Conservation (phyloP, 2,113 vertebrate genomes). For the Poicephalus meyeri region DNA sequence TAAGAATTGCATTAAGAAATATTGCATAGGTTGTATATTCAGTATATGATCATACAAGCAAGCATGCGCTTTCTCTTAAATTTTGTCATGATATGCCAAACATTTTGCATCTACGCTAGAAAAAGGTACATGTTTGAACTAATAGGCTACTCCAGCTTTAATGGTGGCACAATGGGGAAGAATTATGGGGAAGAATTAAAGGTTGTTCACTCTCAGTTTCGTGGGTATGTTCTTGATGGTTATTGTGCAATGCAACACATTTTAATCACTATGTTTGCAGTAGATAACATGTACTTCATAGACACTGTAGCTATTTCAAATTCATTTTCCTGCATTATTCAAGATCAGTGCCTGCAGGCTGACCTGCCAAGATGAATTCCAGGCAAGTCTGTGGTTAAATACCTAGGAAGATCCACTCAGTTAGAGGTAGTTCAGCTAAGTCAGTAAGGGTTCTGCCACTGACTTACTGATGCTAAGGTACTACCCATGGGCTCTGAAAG, state of each 20-base stretch:
- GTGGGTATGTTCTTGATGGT: background rate
- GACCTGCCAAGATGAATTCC: background rate
- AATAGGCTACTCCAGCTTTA: background rate
- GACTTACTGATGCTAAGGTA: background rate
- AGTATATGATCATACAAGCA: background rate
- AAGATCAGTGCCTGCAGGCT: background rate
- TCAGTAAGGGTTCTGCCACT: background rate
- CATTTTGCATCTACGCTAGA: background rate
- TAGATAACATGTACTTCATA: background rate
- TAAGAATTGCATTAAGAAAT: background rate
- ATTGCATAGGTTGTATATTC: background rate
- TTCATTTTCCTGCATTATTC: background rate
- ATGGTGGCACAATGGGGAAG: accelerated
- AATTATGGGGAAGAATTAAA: background rate
- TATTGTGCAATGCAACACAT: background rate
- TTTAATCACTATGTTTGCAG: background rate
- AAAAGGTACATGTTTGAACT: accelerated
- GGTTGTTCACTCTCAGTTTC: background rate
- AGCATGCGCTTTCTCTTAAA: background rate
- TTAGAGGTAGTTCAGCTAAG: background rate
- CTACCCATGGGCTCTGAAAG: background rate
- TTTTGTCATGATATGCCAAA: background rate
- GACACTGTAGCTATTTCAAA: background rate
- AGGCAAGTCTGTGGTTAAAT: background rate
- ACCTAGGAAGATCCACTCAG: background rate